Percentiles rank a stretch among this genome's conserved stretches.
Evolutionary conservation across 2,888 invertebrate genomes (phyloP).

Genomic region (Strigamia maritima): DNA sequence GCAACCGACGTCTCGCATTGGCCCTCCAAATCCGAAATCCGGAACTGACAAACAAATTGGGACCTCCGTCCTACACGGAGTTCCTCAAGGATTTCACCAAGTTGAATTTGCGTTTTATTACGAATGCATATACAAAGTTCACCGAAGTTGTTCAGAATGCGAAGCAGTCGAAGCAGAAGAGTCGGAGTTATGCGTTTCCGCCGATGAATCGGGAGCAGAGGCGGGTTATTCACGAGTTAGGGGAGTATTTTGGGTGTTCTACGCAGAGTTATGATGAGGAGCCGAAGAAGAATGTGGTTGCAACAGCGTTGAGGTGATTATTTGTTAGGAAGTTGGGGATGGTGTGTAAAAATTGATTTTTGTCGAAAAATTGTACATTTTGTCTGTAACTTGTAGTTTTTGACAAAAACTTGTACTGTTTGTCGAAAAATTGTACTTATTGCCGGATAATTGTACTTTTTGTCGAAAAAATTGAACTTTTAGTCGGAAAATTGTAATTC

Average conservation of each 20-base stretch:
- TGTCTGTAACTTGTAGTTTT: no score
- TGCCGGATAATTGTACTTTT: no score
- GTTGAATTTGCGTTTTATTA: conserved; percentile 75
- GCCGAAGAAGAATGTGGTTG: conserved; percentile 93
- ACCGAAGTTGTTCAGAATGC: conserved; percentile 80
- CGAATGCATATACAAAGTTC: conserved; percentile 76
- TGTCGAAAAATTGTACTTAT: no score
- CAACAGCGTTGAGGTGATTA: conserved; percentile 67
- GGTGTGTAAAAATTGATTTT: no score
- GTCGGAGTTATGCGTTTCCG: conserved; percentile 81
- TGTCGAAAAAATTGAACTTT: no score
- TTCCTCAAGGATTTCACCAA: conserved; percentile 78
- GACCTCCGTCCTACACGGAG: conserved; percentile 81
- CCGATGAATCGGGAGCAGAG: conserved; percentile 91
- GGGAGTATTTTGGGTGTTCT: conserved; percentile 90
- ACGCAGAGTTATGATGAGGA: conserved; percentile 92
- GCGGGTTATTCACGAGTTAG: conserved; percentile 88
- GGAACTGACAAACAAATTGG: conserved; percentile 63
- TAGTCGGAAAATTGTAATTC: no score
- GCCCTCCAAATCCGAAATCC: conserved; percentile 91
- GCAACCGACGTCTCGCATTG: conserved; percentile 82
- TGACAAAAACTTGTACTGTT: no score
- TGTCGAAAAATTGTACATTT: no score
- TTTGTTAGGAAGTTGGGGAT: no score
- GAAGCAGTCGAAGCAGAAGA: conserved; percentile 79